Evolutionary conservation across 2,113 vertebrate genomes (phyloP).

Genomic region (Melanerpes formicivorus): DNA sequence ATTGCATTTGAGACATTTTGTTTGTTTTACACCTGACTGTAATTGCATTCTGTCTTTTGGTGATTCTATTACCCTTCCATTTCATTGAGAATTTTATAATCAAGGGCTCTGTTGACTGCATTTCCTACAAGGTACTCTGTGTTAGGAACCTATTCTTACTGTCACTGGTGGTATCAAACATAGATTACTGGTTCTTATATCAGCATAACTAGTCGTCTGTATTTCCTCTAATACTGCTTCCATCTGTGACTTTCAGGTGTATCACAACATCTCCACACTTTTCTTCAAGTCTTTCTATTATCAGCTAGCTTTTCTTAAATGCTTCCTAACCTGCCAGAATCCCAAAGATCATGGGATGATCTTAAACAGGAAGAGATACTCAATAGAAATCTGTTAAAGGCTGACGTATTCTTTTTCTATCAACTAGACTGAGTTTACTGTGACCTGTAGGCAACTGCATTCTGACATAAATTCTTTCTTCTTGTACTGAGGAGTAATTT

Average conservation of each 20-base stretch:
- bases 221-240: not conserved
- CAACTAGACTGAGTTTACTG: not conserved
- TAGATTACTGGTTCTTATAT: not conserved
- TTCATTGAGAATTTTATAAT: not conserved
- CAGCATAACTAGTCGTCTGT: not conserved
- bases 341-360: not conserved
- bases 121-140: not conserved
- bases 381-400: not conserved
- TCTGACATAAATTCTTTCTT: not conserved
- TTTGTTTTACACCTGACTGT: not conserved
- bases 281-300: not conserved
- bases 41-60: not conserved
- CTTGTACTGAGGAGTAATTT: not conserved
- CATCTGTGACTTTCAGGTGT: not conserved
- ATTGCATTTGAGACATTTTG: not conserved
- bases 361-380: not conserved
- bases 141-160: not conserved
- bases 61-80: not conserved
- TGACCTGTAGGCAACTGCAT: not conserved
- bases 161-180: not conserved
- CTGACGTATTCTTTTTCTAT: not conserved
- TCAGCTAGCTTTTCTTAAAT: not conserved
- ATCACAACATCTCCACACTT: not conserved
- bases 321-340: not conserved
- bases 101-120: not conserved